phyloP scores from a whole-genome alignment of 2,888 invertebrate species.

The Polylopha cassiicola region DNA sequence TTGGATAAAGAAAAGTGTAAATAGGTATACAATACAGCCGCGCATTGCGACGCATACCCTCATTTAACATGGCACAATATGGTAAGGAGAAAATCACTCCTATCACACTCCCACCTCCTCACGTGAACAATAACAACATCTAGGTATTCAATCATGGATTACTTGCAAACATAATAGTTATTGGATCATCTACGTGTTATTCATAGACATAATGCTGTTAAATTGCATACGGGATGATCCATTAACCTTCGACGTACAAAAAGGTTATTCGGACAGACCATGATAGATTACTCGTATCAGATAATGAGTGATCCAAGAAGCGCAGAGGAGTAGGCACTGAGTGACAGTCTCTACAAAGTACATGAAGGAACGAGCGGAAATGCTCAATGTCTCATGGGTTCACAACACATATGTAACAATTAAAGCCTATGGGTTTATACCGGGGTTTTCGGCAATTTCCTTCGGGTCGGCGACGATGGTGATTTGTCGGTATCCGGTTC shows the following conservation, averaged over 20 bases:
- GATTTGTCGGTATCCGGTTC: slow-evolving; percentile 92
- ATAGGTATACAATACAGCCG: slow-evolving; percentile 9
- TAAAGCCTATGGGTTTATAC: slow-evolving; percentile 86
- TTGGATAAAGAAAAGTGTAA: slow-evolving; percentile 18
- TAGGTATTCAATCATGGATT: slow-evolving; percentile 34
- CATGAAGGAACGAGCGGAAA: slow-evolving; percentile 54
- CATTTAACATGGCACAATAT: slow-evolving; percentile 30
- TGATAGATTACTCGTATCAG: slow-evolving; percentile 30
- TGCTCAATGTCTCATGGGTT: slow-evolving; percentile 69
- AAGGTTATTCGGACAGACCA: slow-evolving; percentile 41
- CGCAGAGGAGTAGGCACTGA: slow-evolving; percentile 73
- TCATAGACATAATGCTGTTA: too few relatives aligned
- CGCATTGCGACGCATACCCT: slow-evolving; percentile 29
- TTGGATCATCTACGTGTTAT: slow-evolving; percentile 42
- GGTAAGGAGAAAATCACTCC: slow-evolving; percentile 33
- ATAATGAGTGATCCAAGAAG: slow-evolving; percentile 55
- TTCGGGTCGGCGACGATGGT: slow-evolving; percentile 92
- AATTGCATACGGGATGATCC: slow-evolving; percentile 40
- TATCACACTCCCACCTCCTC: slow-evolving; percentile 30
- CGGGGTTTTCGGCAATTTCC: slow-evolving; percentile 98
- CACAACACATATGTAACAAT: slow-evolving; percentile 78
- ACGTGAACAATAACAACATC: slow-evolving; percentile 31
- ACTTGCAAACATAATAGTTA: slow-evolving; percentile 35
- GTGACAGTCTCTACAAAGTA: slow-evolving; percentile 73
- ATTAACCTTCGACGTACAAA: slow-evolving; percentile 42